These are phyloP conservation scores for Phasia obesa DNA, from an alignment of 2,888 invertebrate genomes.

Conservation along the genomic window DNA sequence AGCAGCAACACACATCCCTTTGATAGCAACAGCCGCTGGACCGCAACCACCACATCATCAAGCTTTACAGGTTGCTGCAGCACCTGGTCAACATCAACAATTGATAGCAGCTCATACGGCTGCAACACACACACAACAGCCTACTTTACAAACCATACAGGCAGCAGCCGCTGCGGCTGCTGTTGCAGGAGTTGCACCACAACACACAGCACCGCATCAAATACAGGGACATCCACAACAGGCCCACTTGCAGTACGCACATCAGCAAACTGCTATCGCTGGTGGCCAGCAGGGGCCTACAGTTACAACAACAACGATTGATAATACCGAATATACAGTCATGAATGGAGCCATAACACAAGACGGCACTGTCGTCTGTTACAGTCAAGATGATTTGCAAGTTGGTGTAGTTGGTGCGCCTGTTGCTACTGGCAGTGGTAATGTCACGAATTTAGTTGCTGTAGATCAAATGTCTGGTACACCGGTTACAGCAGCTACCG, in stretches of 20 bases:
- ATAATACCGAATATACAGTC: slow-evolving; percentile 79
- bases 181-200: slow-evolving; percentile 69
- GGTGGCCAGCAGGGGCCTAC: slow-evolving; percentile 75
- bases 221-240: slow-evolving; percentile 70
- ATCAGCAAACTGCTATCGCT: slow-evolving; percentile 63
- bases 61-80: slow-evolving; percentile 73
- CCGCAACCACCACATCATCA: slow-evolving; percentile 75
- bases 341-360: slow-evolving; percentile 81
- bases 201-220: slow-evolving; percentile 66
- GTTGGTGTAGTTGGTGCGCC: slow-evolving; percentile 68
- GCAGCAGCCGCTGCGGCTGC: slow-evolving; percentile 70
- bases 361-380: slow-evolving; percentile 79
- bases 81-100: slow-evolving; percentile 73
- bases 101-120: slow-evolving; percentile 72
- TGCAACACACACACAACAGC: slow-evolving; percentile 72
- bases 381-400: slow-evolving; percentile 76
- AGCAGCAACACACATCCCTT: slow-evolving; percentile 79
- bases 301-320: slow-evolving; percentile 73
- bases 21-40: slow-evolving; percentile 78
- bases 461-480: slow-evolving; percentile 77
- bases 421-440: slow-evolving; percentile 47
- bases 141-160: slow-evolving; percentile 75
- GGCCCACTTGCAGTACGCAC: slow-evolving; percentile 64
- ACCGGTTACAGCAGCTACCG: slow-evolving; percentile 64
- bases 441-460: slow-evolving; percentile 78